Evolutionary conservation across 2,888 invertebrate species (phyloP).

Genomic region (Tenthredo mesomela): DNA sequence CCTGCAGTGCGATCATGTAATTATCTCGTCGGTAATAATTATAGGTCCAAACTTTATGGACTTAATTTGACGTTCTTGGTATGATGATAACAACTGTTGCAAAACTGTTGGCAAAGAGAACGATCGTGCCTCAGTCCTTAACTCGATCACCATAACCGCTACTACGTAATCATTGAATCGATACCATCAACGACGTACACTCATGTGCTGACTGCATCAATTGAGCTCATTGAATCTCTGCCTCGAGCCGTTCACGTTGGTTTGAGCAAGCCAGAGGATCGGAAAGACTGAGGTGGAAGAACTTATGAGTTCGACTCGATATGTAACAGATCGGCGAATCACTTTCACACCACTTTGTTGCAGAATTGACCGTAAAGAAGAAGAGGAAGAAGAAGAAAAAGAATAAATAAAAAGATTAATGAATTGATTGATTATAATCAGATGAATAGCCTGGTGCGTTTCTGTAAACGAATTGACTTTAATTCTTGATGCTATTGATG

Average conservation of each 20-base stretch:
- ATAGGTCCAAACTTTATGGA: not conserved
- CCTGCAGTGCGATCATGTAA: not conserved
- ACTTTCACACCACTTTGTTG: not conserved
- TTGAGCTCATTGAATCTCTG: slow-evolving; percentile 77
- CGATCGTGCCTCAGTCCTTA: not conserved
- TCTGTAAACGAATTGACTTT: not conserved
- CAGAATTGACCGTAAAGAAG: not conserved
- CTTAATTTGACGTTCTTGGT: not conserved
- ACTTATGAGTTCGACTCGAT: not conserved
- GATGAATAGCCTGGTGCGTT: not conserved
- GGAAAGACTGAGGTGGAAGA: slow-evolving; percentile 9
- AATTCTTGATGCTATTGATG: not conserved
- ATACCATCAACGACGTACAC: slow-evolving; percentile 69
- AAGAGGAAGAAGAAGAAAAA: not conserved
- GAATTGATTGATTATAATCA: not conserved
- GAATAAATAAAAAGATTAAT: not conserved
- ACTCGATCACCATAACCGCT: slow-evolving; percentile 54
- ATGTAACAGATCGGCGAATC: not conserved
- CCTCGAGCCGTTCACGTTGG: slow-evolving; percentile 72
- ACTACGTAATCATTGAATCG: slow-evolving; percentile 72
- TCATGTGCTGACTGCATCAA: slow-evolving; percentile 72
- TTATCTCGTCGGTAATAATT: not conserved
- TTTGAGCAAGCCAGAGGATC: not conserved
- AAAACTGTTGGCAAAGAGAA: slow-evolving; percentile 23
- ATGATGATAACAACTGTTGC: slow-evolving; percentile 5